Conservation (phyloP, 2,113 vertebrate genomes). For the Desmodus rotundus region DNA sequence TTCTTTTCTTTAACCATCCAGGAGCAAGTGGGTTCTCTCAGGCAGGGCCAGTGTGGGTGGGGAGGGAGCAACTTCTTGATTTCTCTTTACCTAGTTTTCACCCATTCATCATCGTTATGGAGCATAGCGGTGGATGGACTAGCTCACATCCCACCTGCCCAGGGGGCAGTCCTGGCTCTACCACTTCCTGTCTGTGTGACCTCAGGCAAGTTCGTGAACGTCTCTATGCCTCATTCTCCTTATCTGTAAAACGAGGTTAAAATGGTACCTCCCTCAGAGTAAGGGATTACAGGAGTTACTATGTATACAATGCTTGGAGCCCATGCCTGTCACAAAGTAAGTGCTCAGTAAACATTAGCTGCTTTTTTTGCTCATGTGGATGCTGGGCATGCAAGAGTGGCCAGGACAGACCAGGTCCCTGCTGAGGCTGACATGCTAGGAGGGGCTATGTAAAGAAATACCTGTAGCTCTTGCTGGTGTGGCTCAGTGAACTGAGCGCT, state of each 20-base stretch:
- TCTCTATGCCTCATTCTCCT: not conserved
- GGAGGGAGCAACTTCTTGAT: not conserved
- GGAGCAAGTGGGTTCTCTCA: not conserved
- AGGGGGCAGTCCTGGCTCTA: not conserved
- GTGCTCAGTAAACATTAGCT: not conserved
- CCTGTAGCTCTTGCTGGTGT: not conserved
- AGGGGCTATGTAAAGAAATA: not conserved
- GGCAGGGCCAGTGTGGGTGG: not conserved
- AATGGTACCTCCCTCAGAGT: not conserved
- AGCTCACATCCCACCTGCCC: not conserved
- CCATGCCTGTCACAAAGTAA: not conserved
- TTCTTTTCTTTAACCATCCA: not conserved
- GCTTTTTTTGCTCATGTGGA: not conserved
- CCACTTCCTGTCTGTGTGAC: not conserved
- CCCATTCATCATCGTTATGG: rapidly evolving
- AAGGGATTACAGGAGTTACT: not conserved
- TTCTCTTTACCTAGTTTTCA: not conserved
- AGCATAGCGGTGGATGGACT: too few species aligned
- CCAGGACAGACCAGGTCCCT: not conserved
- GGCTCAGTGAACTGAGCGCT: too few species aligned
- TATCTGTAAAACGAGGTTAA: not conserved
- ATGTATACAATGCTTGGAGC: not conserved
- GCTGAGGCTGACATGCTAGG: not conserved
- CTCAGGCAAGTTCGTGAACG: not conserved
- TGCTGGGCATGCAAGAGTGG: too few species aligned